phyloP scores from a whole-genome alignment of 2,888 invertebrate species.

The Andrena fulva region DNA sequence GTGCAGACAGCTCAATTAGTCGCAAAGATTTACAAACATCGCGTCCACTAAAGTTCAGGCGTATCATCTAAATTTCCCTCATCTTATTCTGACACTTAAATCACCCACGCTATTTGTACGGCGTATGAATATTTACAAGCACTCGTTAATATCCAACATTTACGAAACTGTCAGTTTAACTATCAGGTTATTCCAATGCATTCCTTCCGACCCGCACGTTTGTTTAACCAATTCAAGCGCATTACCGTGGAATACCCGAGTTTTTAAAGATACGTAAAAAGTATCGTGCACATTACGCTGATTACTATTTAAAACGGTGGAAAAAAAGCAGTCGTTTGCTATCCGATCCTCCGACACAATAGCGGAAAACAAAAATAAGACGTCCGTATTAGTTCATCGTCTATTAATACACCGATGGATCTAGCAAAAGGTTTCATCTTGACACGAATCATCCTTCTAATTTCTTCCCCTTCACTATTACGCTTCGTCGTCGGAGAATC shows the following conservation, averaged over 20 bases:
- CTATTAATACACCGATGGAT: slow-evolving; percentile 43
- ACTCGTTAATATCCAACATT: not conserved
- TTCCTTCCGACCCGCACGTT: no score
- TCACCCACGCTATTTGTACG: not conserved
- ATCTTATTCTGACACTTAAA: not conserved
- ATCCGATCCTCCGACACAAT: not conserved
- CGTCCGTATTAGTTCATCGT: slow-evolving; percentile 37
- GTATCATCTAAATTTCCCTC: not conserved
- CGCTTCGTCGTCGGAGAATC: slow-evolving; percentile 30
- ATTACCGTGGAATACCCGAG: no score
- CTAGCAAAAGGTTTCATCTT: slow-evolving; percentile 29
- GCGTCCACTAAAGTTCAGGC: not conserved
- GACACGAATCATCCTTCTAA: slow-evolving; percentile 50
- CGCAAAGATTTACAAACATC: slow-evolving; percentile 46
- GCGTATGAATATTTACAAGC: not conserved
- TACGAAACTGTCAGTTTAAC: not conserved
- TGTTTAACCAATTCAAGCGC: no score
- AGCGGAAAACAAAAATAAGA: slow-evolving; percentile 7
- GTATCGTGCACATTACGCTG: no score
- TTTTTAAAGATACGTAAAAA: no score
- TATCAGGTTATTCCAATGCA: not conserved
- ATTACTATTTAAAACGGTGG: no score
- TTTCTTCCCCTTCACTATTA: slow-evolving; percentile 51
- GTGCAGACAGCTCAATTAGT: slow-evolving; percentile 52
- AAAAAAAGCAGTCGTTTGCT: not conserved